Evolutionary conservation across 37 sponge, comb jelly and placozoan genomes (phyloP).

Genomic region (Chondrilla cf. caribensis): DNA sequence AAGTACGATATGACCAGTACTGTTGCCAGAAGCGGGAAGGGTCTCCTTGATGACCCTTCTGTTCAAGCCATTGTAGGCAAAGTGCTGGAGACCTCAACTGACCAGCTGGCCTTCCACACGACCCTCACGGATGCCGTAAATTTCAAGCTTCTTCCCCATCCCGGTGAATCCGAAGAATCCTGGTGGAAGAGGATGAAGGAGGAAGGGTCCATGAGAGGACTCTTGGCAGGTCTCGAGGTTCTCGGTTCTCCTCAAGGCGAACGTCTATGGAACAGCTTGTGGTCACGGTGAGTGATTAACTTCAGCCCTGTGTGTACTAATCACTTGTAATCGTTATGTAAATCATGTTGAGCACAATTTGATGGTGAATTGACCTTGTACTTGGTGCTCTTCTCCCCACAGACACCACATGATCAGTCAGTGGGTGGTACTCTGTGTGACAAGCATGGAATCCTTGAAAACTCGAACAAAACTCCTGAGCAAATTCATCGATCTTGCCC

Average conservation of each 20-base stretch:
- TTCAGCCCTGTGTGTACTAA: not conserved
- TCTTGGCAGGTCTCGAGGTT: constrained; percentile 56
- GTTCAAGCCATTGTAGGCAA: constrained; percentile 34
- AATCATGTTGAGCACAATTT: too few species aligned
- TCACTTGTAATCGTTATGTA: too few species aligned
- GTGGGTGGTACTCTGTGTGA: constrained; percentile 39
- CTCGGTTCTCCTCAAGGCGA: constrained; percentile 59
- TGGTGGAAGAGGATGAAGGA: constrained; percentile 58
- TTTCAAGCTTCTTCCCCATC: constrained; percentile 54
- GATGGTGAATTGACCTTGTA: too few species aligned
- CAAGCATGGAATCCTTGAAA: constrained; percentile 33
- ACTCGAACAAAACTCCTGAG: constrained; percentile 44
- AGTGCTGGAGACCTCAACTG: constrained; percentile 23
- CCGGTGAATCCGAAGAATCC: constrained; percentile 48
- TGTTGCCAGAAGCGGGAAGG: constrained; percentile 11
- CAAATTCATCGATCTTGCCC: constrained; percentile 63
- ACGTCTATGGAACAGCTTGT: constrained; percentile 75
- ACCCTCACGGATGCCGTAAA: constrained; percentile 63
- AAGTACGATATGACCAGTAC: constrained; percentile 7
- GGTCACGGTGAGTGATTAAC: constrained; percentile 49
- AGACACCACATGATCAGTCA: constrained; percentile 66
- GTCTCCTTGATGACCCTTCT: constrained; percentile 39
- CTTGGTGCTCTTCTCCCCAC: too few species aligned
- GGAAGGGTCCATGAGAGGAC: constrained; percentile 31
- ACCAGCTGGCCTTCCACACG: constrained; percentile 64